Percentiles rank a stretch among this genome's conserved stretches.
Evolutionary conservation across 2,888 invertebrate genomes (phyloP).

Genomic region (Acleris cristana): DNA sequence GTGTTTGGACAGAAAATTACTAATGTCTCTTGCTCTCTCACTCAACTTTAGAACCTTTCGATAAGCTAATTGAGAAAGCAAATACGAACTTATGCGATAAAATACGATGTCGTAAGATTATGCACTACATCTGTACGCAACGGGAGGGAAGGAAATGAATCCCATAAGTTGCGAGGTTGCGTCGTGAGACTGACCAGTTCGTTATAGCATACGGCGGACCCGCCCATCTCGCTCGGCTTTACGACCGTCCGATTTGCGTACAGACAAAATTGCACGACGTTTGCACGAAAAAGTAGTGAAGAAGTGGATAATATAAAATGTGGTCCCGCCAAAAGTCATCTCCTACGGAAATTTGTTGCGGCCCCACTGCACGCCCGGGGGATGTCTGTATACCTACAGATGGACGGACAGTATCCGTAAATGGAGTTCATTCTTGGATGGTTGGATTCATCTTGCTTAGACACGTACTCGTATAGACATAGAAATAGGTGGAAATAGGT

Average conservation of each 20-base stretch:
- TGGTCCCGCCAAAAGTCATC: constrained; percentile 66
- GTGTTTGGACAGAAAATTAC: too few species aligned
- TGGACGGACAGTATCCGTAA: constrained; percentile 44
- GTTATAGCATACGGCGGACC: constrained; percentile 49
- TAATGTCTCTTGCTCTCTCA: too few species aligned
- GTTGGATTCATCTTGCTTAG: constrained; percentile 2
- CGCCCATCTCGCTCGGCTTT: constrained; percentile 63
- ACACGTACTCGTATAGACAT: not conserved
- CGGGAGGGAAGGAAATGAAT: constrained; percentile 65
- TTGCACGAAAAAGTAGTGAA: constrained; percentile 57
- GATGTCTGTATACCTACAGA: constrained; percentile 43
- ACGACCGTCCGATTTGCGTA: constrained; percentile 74
- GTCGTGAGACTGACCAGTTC: constrained; percentile 55
- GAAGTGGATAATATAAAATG: constrained; percentile 64
- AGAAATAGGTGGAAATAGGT: too few species aligned
- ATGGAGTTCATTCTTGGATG: constrained; percentile 40
- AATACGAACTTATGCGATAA: too few species aligned
- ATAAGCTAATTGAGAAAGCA: too few species aligned
- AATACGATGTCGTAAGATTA: too few species aligned
- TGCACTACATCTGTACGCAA: constrained; percentile 3
- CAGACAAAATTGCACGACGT: constrained; percentile 69
- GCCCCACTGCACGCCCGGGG: constrained; percentile 44
- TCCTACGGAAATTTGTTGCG: constrained; percentile 63
- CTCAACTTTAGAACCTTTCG: too few species aligned
- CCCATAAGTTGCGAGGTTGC: constrained; percentile 59